Base-by-base conservation (phyloP, 2,113 vertebrate genomes). In the Procavia capensis region DNA sequence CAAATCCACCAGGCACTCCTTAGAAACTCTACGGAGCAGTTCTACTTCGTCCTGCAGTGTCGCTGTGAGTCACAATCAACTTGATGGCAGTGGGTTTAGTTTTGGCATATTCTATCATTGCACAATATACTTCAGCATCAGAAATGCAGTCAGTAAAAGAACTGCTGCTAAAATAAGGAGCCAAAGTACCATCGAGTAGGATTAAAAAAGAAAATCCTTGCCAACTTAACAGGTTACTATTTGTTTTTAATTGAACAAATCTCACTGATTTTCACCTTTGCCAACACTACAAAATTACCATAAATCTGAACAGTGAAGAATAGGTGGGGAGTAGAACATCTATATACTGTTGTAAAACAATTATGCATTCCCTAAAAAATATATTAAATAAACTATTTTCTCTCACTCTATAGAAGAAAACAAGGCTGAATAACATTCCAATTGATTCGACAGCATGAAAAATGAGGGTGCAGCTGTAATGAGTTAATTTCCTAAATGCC, bases 401-500 rank as follows among this genome's bases (percentile, higher is more conserved):
- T 86, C 50, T 74, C 43, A 50, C 41, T 72, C 36, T 50, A 50
- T 3, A 2, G 4, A 80, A n/a, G 70, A 63, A 76, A 85, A 78
- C 27, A 63, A 27, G 22, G 20, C 41, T 68, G 14, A 20, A 74
- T 78, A 95, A 80, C 1, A 74, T 41, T 86, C 27, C 19, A 29
- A 45, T 29, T 81, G 5, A 63, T 43, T 68, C 45, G 25, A n/a
- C 8, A 41, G n/a, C 68, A 36, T 13, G 50, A 63, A 93, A 94
- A 96, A 84, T 83, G 75, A 66, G n/a, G 36, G 64, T 54, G 34
- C 86, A 76, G 91, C 96, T 47, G 31, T 84, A 94, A 82, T 68
- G 88, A 95, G 78, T 90, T 86, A 76, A 95, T 91, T 87, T 89
- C 86, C 86, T 95, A 85, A 93, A 78, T 81, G 29, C 43, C 36